These are phyloP conservation scores for Popillia japonica DNA, from an alignment of 1,140 invertebrate genomes.

Conservation along the genomic window DNA sequence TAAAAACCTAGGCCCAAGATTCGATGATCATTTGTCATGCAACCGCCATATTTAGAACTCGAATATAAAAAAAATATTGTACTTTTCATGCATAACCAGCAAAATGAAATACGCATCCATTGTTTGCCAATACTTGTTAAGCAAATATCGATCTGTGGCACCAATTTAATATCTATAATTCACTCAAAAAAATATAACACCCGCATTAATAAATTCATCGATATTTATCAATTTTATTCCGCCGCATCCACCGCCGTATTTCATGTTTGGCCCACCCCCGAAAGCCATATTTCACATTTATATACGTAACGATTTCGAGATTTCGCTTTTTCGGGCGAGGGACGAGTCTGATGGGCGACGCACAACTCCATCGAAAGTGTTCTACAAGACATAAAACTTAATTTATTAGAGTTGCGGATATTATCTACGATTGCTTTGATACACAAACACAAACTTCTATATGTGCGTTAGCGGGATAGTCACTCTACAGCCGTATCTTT, in stretches of 20 bases:
- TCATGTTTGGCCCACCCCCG: background rate
- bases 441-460: slow-evolving; percentile 8
- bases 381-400: slow-evolving; percentile 28
- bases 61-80: too few species aligned
- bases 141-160: too few species aligned
- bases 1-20: too few species aligned
- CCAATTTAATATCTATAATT: too few species aligned
- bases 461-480: background rate
- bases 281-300: slow-evolving; percentile 12
- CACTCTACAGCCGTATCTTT: background rate
- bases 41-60: too few species aligned
- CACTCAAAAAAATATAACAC: too few species aligned
- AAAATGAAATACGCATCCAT: too few species aligned
- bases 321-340: background rate
- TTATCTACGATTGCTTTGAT: slow-evolving; percentile 22
- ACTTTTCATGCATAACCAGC: too few species aligned
- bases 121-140: too few species aligned
- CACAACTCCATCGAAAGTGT: slow-evolving; percentile 22
- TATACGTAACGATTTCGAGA: background rate
- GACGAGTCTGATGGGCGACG: background rate
- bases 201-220: too few species aligned
- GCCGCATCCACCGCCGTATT: background rate
- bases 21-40: too few species aligned
- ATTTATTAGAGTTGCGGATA: background rate
- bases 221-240: background rate